A percentile compares a stretch with the other conserved stretches of the same genome.
Evolutionary conservation across 1,140 invertebrate genomes (phyloP).

Genomic region (Bactericera cockerelli): DNA sequence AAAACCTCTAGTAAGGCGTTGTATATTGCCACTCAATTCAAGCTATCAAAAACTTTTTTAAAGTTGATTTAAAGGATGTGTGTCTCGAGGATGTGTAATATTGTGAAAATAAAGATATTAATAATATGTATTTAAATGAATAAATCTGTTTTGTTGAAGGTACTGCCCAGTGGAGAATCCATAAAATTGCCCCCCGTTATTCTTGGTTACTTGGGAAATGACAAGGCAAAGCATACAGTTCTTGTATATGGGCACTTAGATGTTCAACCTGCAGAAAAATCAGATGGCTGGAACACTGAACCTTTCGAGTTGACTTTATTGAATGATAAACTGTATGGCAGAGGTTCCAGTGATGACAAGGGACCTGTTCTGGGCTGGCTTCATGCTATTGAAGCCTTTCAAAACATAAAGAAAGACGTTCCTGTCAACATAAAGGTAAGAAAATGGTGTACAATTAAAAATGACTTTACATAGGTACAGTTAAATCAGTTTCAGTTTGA

Average conservation of each 20-base stretch:
- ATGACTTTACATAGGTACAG: slow-evolving; percentile 12
- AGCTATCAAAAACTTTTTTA: too few species aligned
- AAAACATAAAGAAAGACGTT: slow-evolving; percentile 48
- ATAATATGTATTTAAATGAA: too few species aligned
- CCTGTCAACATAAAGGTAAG: slow-evolving; percentile 82
- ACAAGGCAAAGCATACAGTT: slow-evolving; percentile 77
- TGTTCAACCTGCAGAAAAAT: slow-evolving; percentile 82
- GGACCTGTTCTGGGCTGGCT: slow-evolving; percentile 85
- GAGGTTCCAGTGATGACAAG: slow-evolving; percentile 91
- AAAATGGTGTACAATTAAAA: too few species aligned
- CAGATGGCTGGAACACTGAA: slow-evolving; percentile 91
- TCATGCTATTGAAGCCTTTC: slow-evolving; percentile 79
- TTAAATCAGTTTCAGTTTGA: background rate
- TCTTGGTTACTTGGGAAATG: slow-evolving; percentile 66
- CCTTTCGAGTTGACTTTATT: slow-evolving; percentile 81
- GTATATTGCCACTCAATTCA: too few species aligned
- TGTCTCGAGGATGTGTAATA: too few species aligned
- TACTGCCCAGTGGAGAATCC: slow-evolving; percentile 48
- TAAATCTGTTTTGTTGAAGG: slow-evolving; percentile 28
- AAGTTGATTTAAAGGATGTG: too few species aligned
- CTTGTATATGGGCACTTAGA: slow-evolving; percentile 95
- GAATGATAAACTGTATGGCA: slow-evolving; percentile 80
- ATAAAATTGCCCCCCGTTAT: slow-evolving; percentile 76
- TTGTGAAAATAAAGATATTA: too few species aligned
- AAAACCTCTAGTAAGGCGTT: too few species aligned